Evolutionary conservation across 1,140 invertebrate genomes (phyloP).

Genomic region (Frieseomelitta varia): DNA sequence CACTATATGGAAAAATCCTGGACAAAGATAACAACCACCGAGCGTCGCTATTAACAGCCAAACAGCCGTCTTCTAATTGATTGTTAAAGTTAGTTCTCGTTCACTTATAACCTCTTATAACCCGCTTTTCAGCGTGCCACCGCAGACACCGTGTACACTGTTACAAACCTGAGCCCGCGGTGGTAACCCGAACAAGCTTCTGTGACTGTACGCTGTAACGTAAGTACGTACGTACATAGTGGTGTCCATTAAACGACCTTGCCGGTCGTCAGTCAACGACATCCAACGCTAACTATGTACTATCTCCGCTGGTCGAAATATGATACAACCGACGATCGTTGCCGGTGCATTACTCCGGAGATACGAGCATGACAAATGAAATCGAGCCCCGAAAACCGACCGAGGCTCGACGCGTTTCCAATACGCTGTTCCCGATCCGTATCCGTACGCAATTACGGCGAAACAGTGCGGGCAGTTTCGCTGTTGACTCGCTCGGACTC

Average conservation of each 20-base stretch:
- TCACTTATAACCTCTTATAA: no score
- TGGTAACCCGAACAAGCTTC: background rate
- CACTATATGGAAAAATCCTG: no score
- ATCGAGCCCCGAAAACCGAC: conserved; percentile 37
- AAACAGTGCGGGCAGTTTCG: conserved; percentile 26
- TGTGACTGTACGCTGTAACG: background rate
- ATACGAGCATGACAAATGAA: conserved; percentile 16
- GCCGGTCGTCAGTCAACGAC: background rate
- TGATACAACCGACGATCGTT: conserved; percentile 7
- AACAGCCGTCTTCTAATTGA: no score
- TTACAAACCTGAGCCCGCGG: no score
- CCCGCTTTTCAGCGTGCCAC: no score
- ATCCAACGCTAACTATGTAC: background rate
- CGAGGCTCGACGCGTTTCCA: background rate
- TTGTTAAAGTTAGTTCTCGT: no score
- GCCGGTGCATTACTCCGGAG: conserved; percentile 3
- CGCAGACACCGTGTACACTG: no score
- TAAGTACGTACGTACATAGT: background rate
- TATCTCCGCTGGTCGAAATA: conserved; percentile 10
- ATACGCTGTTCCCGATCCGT: conserved; percentile 8
- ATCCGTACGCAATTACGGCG: conserved; percentile 35
- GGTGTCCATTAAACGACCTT: background rate
- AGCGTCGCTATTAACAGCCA: no score
- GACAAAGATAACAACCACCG: no score
- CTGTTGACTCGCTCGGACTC: conserved; percentile 36